Base-by-base conservation (phyloP, 2,888 invertebrate genomes). In the Auanema freiburgensis region DNA sequence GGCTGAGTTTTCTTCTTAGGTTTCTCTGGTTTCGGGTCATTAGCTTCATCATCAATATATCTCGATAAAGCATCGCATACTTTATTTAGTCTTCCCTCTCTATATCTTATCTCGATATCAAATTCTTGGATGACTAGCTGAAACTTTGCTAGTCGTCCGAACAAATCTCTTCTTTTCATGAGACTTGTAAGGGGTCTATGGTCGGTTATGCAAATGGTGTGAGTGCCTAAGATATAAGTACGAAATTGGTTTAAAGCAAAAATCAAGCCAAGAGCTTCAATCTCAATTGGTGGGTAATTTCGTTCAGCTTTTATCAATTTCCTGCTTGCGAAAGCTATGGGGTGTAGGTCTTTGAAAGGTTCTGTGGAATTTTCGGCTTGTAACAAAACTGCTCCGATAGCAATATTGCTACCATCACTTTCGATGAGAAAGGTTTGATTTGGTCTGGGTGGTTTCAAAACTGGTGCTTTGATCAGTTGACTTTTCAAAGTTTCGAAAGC, bases 21-120 rank as follows among this genome's bases (percentile, higher is more conserved):
- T 33, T 63, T 59, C 42, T 60, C 41, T 16, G 33, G 2, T 49
- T 10, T 12, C 10, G 51, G 42, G 18, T 64, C 64, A 16, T 55
- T 53, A 11, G n/a, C 33, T 50, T 64, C 60, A n/a, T 60, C 60
- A 18, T 14, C 18, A 10, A 52, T 44, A 53, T 63, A 60, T 21
- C 76, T 56, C 6, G 61, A 61, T 6, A 77, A 43, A 11, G 61
- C 57, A 33, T 77, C 77, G 40, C 60, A 56, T 1, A 72, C 52
- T 2, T 23, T 21, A 41, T 77, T 77, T 24, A 16, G 14, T 41
- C 58, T 59, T 5, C 77, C 77, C 1, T 58, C 52, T 12, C 77
- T 53, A 50, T 77, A 71, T 11, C 44, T 50, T 2, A 77, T 67
- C 4, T 50, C 42, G 10, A 78, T 25, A 42, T 72, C 55, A 51